These are phyloP conservation scores for Leptopterna dolabrata DNA, from an alignment of 2,888 invertebrate species.

Conservation along the genomic window DNA sequence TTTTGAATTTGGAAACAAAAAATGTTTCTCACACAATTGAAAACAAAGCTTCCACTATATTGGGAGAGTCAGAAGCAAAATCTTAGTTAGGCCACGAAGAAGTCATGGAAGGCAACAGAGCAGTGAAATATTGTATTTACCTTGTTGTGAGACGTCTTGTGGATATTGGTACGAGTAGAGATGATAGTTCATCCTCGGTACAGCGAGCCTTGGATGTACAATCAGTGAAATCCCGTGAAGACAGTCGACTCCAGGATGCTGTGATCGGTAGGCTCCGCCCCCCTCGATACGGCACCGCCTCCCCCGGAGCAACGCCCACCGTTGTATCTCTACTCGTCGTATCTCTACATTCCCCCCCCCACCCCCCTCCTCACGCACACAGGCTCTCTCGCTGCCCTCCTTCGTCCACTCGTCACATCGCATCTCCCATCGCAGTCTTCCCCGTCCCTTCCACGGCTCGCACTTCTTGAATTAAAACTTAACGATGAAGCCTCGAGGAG, in stretches of 20 bases:
- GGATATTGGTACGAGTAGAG: conserved; percentile 30
- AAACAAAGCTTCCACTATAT: no score
- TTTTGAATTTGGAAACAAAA: no score
- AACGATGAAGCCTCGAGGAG: not conserved
- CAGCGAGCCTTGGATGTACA: not conserved
- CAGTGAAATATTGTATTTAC: not conserved
- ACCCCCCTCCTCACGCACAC: no score
- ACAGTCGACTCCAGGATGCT: not conserved
- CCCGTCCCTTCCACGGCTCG: not conserved
- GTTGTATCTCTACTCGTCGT: not conserved
- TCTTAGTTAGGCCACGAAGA: no score
- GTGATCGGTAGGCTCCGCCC: not conserved
- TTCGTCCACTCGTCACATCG: not conserved
- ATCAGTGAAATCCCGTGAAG: not conserved
- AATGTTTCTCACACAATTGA: no score
- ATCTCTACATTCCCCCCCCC: not conserved
- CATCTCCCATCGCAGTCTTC: not conserved
- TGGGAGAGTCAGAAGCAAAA: no score
- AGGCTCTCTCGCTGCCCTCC: not conserved
- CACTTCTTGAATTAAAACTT: not conserved
- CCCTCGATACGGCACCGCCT: not conserved
- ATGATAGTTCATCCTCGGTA: conserved; percentile 33
- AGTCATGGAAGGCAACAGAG: no score
- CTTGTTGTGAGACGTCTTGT: conserved; percentile 27
- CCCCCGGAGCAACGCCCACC: not conserved